Conservation (phyloP, 53 echinoderm and acorn worm genomes). For the Zoroaster sp. region DNA sequence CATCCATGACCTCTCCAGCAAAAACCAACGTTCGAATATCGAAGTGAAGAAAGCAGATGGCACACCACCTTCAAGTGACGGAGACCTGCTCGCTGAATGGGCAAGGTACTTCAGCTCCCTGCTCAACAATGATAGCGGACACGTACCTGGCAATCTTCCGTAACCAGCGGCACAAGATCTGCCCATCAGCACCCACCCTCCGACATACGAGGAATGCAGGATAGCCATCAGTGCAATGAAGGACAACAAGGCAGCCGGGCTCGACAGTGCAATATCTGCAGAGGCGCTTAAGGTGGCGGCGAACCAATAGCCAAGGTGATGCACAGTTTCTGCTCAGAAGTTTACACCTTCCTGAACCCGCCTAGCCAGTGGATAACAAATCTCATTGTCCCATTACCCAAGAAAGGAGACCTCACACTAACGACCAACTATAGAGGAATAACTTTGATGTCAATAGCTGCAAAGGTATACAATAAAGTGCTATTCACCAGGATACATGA, state of each 20-base stretch:
- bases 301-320: conserved; percentile 31
- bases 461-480: not conserved
- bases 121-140: conserved; percentile 36
- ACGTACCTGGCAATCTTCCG: not conserved
- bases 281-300: conserved; percentile 42
- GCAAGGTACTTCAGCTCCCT: conserved; percentile 22
- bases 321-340: conserved; percentile 34
- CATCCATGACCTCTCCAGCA: conserved; percentile 29
- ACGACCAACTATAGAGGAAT: conserved; percentile 11
- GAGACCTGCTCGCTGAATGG: conserved; percentile 40
- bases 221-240: conserved; percentile 24
- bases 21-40: not conserved
- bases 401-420: conserved; percentile 12
- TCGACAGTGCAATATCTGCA: conserved; percentile 42
- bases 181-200: conserved; percentile 21
- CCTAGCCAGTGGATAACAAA: conserved; percentile 46
- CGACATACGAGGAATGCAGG: conserved; percentile 6
- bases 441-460: conserved; percentile 26
- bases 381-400: conserved; percentile 26
- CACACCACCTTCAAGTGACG: conserved; percentile 13
- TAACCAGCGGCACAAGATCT: conserved; percentile 33
- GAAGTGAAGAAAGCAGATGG: conserved; percentile 30
- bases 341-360: not conserved
- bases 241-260: conserved; percentile 22
- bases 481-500: not conserved